Evolutionary conservation across 2,113 vertebrate genomes (phyloP), one percentile per base, ranked within the genome.

Genomic region (Hydrolagus affinis): DNA sequence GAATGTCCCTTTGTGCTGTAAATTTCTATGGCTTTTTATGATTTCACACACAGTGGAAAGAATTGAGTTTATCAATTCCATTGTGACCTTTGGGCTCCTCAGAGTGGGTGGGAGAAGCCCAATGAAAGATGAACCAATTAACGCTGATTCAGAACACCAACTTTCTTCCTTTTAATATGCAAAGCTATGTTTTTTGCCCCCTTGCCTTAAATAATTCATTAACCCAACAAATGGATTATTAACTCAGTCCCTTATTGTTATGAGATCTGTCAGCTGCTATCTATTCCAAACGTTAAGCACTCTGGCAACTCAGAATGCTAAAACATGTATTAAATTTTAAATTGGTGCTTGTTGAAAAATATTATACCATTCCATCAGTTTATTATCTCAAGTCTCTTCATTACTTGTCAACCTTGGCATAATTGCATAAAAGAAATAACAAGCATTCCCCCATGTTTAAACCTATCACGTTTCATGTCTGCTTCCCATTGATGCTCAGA

Each of bases 361-460:
- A 60, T 78, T 15, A 78, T 78, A 62, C 8, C 59, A 62, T 78
- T 78, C 57, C 76, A 15, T 25, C 57, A 56, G 19, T 77, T 77
- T 59, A 77, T 78, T 62, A 11, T 60, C 11, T 78, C 57, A 62
- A 62, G 57, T 15, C 11, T 25, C 57, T 25, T 15, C n/a, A 78
- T 60, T 62, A 62, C 21, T 59, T 78, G 57, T 78, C 76, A 78
- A n/a, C 76, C 76, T 78, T 11, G 7, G n/a, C 76, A 78, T 25
- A 28, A 78, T 44, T 44, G 44, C 6, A 44, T 44, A 44, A 44
- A 44, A 44, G 44, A 44, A 44, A 44, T 78, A 62, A 78, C 57
- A 25, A 62, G 62, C 70, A 30, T 14, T 7, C 25, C 21, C 6
- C 57, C n/a, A 62, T 14, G 14, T 62, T 78, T 62, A 78, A 62